These are phyloP conservation scores for Drosophila gaucha DNA, from an alignment of 2,888 invertebrate genomes.

Conservation along the genomic window DNA sequence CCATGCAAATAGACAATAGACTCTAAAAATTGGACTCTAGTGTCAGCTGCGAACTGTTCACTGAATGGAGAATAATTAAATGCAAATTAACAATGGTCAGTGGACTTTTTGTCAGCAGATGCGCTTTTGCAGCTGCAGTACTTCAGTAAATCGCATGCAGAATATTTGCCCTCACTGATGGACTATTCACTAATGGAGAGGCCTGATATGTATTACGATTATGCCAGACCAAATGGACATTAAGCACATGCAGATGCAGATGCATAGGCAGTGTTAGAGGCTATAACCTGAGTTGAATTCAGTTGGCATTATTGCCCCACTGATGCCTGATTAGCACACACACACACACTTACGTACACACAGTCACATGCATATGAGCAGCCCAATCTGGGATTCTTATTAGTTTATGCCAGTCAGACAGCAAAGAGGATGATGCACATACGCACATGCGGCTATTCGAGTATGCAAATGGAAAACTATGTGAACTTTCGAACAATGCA, in stretches of 20 bases:
- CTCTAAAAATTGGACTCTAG: constrained; percentile 90
- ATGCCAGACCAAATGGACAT: constrained; percentile 22
- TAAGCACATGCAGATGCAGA: constrained; percentile 13
- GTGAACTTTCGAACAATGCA: constrained; percentile 28
- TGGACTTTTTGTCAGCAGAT: constrained; percentile 9
- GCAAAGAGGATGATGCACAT: constrained; percentile 1
- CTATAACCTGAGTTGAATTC: background rate
- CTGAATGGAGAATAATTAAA: constrained; percentile 85
- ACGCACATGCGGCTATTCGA: background rate
- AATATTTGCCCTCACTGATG: constrained; percentile 10
- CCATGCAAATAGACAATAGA: constrained; percentile 85
- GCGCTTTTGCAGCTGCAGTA: background rate
- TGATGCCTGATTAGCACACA: constrained; percentile 18
- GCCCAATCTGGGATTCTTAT: constrained; percentile 20
- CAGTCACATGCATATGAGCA: background rate
- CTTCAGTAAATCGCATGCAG: constrained; percentile 7
- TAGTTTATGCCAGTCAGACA: constrained; percentile 25
- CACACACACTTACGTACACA: too few relatives aligned
- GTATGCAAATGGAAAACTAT: constrained; percentile 6
- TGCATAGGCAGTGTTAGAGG: background rate
- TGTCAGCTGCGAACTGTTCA: constrained; percentile 85
- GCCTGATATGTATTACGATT: constrained; percentile 31
- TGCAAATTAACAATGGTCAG: constrained; percentile 52
- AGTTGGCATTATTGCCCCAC: constrained; percentile 8
- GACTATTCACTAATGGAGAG: constrained; percentile 25